Evolutionary conservation across 2,797 vertebrate genomes (phyloP), one percentile per base, ranked within the genome.

Genomic region (Myiothlypis coronata): DNA sequence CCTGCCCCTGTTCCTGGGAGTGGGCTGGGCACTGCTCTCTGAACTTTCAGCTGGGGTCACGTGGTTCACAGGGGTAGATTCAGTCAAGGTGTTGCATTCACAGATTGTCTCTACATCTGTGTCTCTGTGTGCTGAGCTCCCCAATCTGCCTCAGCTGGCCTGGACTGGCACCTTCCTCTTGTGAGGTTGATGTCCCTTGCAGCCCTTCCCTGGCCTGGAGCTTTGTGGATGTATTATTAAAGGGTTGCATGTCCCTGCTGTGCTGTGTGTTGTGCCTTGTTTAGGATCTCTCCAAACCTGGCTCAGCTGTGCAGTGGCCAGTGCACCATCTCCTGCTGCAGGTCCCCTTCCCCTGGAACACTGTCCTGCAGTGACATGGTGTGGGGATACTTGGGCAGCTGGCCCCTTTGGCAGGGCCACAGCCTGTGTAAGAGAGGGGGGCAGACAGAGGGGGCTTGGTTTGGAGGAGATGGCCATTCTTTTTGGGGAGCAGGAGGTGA

Each of bases 301-400:
- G 26, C 50, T 82, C 59, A 76, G n/a, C 27, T 7, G 3, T 53
- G 59, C 46, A 47, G 39, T 3, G 9, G 28, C 39, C 5, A 10
- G 26, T 32, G 50, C 43, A 59, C 32, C 26, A 60, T 50, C 17
- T 24, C 24, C 22, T 28, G 13, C 9, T 59, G 32, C 1, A 2
- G 35, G 34, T 43, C 8, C 8, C 23, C 8, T 9, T 1, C 1
- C 4, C 6, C 28, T 1, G 1, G n/a, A 47, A 35, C 55, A 27
- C 8, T 76, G 39, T 43, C 63, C 3, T 28, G 5, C 47, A 6
- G 0, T 19, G 44, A 46, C 44, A 46, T 46, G 17, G 5, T 59
- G 59, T n/a, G 22, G 19, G 22, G 27, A 28, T 14, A 44, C 24
- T 41, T 34, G 21, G 28, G 18, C 20, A 35, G 6, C 15, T 85